Percentiles rank a stretch among this genome's conserved stretches.
Conservation (phyloP, 2,113 vertebrate genomes). For the Prunella himalayana region DNA sequence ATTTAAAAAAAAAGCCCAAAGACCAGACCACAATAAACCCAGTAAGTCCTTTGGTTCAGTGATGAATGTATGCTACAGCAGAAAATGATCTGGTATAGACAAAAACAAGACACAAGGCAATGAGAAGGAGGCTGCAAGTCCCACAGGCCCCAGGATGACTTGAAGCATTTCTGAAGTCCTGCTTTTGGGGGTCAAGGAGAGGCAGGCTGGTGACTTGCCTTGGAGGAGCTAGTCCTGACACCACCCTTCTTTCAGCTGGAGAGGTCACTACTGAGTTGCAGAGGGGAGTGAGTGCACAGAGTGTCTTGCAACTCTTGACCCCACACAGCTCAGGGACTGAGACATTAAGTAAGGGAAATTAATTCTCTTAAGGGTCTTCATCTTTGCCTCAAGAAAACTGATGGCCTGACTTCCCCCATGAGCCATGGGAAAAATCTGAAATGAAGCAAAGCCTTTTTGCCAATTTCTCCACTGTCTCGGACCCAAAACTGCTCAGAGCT, state of each 20-base stretch:
- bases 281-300: not conserved
- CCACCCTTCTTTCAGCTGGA: constrained; percentile 37
- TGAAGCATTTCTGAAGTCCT: not conserved
- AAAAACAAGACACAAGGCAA: not conserved
- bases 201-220: not conserved
- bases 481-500: not conserved
- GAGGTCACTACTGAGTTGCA: constrained; percentile 46
- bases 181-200: not conserved
- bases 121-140: not conserved
- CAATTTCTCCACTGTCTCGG: not conserved
- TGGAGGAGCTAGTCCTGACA: not conserved
- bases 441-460: not conserved
- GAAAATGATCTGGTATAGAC: not conserved
- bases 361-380: constrained; percentile 3
- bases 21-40: not conserved
- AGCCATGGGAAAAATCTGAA: constrained; percentile 15
- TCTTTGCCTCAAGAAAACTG: not conserved
- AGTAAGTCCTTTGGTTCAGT: not conserved
- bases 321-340: not conserved
- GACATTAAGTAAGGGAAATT: not conserved
- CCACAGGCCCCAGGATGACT: not conserved
- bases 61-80: not conserved
- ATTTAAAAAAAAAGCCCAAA: not conserved
- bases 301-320: not conserved
- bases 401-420: not conserved